A percentile compares a stretch with the other conserved stretches of the same genome.
phyloP scores from a whole-genome alignment of 2,888 invertebrate genomes.

The Dexiosoma caninum region DNA sequence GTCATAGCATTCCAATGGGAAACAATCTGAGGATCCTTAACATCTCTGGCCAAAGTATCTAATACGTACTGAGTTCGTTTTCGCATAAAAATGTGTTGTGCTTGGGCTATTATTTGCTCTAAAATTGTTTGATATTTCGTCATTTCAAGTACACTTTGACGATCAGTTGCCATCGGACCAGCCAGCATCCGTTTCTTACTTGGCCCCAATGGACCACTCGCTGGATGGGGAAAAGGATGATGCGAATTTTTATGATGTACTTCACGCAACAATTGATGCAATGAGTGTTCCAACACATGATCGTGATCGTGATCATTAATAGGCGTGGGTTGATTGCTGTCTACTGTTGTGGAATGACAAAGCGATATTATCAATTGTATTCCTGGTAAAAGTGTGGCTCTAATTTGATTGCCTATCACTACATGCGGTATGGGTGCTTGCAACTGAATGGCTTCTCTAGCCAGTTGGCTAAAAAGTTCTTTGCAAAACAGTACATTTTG shows the following conservation, averaged over 20 bases:
- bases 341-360: constrained; percentile 87
- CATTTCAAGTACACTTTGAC: constrained; percentile 92
- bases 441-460: constrained; percentile 95
- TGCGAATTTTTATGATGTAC: constrained; percentile 95
- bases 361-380: constrained; percentile 94
- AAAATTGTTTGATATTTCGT: constrained; percentile 93
- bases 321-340: constrained; percentile 78
- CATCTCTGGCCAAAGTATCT: constrained; percentile 94
- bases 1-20: constrained; percentile 98
- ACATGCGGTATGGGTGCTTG: constrained; percentile 96
- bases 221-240: constrained; percentile 96
- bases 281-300: constrained; percentile 96
- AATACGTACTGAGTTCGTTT: constrained; percentile 94
- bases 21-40: constrained; percentile 95
- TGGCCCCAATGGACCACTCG: constrained; percentile 95
- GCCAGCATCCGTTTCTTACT: constrained; percentile 93
- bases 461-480: constrained; percentile 95
- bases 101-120: constrained; percentile 97
- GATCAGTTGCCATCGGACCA: constrained; percentile 92
- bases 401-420: constrained; percentile 97
- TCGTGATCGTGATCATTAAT: constrained; percentile 93
- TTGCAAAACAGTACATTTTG: constrained; percentile 98
- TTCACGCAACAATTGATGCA: constrained; percentile 94
- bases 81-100: constrained; percentile 96
- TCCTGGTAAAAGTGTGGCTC: constrained; percentile 95